These are phyloP conservation scores for Rhombomys opimus DNA, from an alignment of 2,113 vertebrate genomes.

Conservation along the genomic window DNA sequence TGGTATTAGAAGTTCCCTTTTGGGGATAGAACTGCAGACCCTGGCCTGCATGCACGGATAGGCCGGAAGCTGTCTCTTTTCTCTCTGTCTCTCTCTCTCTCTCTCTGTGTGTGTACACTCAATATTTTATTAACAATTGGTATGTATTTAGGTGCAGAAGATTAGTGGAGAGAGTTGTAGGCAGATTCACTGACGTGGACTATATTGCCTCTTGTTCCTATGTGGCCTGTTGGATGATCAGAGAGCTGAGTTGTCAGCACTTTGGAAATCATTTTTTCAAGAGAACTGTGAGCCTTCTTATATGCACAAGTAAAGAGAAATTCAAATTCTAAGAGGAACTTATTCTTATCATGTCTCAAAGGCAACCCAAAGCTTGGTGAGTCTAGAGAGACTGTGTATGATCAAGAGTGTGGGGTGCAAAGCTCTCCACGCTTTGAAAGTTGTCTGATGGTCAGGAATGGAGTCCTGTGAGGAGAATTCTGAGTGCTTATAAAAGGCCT, in stretches of 20 bases:
- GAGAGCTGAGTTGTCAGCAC: background rate
- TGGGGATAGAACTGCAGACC: background rate
- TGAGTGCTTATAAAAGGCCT: background rate
- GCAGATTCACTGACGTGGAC: background rate
- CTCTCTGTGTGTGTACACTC: background rate
- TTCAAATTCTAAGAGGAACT: background rate
- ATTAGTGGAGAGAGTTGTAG: too few species aligned
- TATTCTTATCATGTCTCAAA: background rate
- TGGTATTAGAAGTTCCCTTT: constrained; percentile 32
- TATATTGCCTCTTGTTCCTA: background rate
- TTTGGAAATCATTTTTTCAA: background rate
- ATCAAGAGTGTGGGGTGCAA: background rate
- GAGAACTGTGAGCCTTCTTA: background rate
- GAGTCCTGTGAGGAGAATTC: background rate
- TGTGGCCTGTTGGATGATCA: background rate
- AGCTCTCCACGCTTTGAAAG: too few species aligned
- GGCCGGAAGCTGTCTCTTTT: too few species aligned
- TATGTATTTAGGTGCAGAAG: background rate
- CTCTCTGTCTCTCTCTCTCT: background rate
- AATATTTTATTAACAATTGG: background rate
- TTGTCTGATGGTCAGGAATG: background rate
- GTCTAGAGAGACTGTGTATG: background rate
- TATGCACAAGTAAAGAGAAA: background rate
- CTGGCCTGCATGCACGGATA: background rate
- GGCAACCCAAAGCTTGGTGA: background rate